Base-by-base conservation (phyloP, 92 coral and sea anemone species). In the Porites evermanni region DNA sequence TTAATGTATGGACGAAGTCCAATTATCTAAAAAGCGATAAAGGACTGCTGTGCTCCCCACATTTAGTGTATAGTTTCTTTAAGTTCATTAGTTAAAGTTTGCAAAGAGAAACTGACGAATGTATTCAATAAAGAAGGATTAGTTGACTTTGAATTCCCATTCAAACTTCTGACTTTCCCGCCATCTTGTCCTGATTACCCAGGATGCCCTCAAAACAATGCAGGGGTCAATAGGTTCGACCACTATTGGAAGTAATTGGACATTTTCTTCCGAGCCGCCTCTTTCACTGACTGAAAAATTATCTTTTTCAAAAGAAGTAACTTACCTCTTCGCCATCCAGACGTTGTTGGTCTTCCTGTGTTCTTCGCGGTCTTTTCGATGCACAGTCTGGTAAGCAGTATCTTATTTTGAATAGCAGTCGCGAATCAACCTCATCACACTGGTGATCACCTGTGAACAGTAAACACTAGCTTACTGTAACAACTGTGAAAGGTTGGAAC, bases 381-480 rank as follows among this genome's bases (percentile, higher is more conserved):
- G 4, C 64, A 44, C 83, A 67, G 26, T 58, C 69, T 50, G 84
- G 67, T 69, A 87, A 73, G 64, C 97, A 94, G 72, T 87, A 75
- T 38, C 52, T 59, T 53, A 88, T 65, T 76, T 89, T 89, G 84
- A 94, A 91, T 64, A 94, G 88, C 67, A 94, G 72, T 8, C 92
- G 79, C 7, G 97, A 70, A 76, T 94, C 97, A 74, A 94, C 91
- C 16, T 79, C 72, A 11, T 64, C 84, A 69, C 83, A 10, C 1
- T 79, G 61, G 51, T 94, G 97, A 60, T 90, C 81, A 59, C 95
- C 98, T 92, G 68, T 64, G 73, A 19, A 75, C 21, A 75, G 44
- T 75, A 19, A 16, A n/a, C 44, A 74, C 60, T 47, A 17, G 26
- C 52, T 23, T 18, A 51, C n/a, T 74, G 9, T 12, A 20, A 24